Evolutionary conservation across 2,797 vertebrate species (phyloP).

Genomic region (Scomberomorus guttatus): DNA sequence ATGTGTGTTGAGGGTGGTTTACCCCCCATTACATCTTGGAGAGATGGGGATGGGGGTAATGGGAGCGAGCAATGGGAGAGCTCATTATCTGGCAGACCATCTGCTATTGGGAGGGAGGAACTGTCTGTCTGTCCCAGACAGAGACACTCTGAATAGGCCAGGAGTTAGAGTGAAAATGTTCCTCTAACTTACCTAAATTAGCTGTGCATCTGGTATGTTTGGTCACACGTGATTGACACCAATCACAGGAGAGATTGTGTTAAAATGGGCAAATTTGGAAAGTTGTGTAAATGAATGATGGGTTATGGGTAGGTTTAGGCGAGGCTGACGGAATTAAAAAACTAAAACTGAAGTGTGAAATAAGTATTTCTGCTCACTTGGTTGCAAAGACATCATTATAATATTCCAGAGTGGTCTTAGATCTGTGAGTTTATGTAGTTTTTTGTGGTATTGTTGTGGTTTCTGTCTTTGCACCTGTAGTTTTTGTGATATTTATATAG

Average conservation of each 20-base stretch:
- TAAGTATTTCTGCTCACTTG: too few relatives aligned
- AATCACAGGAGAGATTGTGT: neutral
- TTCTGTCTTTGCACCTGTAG: neutral
- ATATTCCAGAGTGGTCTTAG: neutral
- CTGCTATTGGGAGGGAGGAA: slow-evolving; percentile 78
- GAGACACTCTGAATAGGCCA: slow-evolving; percentile 68
- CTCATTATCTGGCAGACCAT: slow-evolving; percentile 83
- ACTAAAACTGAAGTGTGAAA: neutral
- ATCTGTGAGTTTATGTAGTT: neutral
- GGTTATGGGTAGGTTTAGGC: neutral
- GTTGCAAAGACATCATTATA: neutral
- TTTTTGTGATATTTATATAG: neutral
- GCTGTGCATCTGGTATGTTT: slow-evolving; percentile 59
- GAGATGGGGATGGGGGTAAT: slow-evolving; percentile 68
- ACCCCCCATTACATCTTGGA: slow-evolving; percentile 58
- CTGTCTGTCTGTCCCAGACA: slow-evolving; percentile 77
- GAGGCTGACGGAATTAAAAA: neutral
- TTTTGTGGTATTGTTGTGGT: neutral
- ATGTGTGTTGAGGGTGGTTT: slow-evolving; percentile 51
- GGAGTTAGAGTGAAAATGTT: slow-evolving; percentile 58
- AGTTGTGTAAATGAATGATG: neutral
- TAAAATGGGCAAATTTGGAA: neutral
- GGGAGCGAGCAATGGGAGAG: slow-evolving; percentile 76
- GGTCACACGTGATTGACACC: slow-evolving; percentile 19
- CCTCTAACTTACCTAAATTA: slow-evolving; percentile 63